Conservation (phyloP, 1,140 invertebrate genomes). For the Hylyphantes graminicola region DNA sequence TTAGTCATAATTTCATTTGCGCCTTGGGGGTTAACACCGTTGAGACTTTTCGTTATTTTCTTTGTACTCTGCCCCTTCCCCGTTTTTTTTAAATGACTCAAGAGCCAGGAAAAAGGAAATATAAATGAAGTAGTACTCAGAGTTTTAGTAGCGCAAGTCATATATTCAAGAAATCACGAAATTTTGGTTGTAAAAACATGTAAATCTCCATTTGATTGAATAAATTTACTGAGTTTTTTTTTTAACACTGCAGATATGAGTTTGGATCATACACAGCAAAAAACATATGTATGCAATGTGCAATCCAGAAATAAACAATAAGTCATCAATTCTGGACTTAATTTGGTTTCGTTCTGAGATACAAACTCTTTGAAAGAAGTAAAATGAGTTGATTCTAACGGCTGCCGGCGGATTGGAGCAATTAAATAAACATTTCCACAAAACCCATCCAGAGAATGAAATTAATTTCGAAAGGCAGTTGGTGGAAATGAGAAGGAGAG, state of each 20-base stretch:
- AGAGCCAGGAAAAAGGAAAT: neutral
- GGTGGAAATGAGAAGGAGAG: neutral
- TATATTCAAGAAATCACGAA: too few species aligned
- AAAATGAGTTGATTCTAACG: constrained; percentile 15
- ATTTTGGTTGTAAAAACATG: too few species aligned
- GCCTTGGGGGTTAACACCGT: neutral
- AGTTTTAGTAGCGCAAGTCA: too few species aligned
- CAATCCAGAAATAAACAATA: too few species aligned
- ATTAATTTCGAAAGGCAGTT: constrained; percentile 32
- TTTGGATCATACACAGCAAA: too few species aligned
- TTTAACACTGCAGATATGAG: too few species aligned
- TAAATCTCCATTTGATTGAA: too few species aligned
- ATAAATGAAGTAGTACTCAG: neutral
- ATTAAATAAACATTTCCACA: constrained; percentile 35
- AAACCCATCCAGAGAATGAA: constrained; percentile 8
- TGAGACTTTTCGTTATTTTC: neutral
- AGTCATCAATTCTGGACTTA: too few species aligned
- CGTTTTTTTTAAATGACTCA: neutral
- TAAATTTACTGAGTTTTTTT: too few species aligned
- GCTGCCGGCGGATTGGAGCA: constrained; percentile 17
- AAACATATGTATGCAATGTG: too few species aligned
- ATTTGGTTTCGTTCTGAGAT: too few species aligned
- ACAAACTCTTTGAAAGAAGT: constrained; percentile 23
- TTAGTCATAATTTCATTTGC: constrained; percentile 37
- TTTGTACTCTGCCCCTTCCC: neutral